Conservation (phyloP, 2,888 invertebrate genomes). For the Epinotia demarniana region DNA sequence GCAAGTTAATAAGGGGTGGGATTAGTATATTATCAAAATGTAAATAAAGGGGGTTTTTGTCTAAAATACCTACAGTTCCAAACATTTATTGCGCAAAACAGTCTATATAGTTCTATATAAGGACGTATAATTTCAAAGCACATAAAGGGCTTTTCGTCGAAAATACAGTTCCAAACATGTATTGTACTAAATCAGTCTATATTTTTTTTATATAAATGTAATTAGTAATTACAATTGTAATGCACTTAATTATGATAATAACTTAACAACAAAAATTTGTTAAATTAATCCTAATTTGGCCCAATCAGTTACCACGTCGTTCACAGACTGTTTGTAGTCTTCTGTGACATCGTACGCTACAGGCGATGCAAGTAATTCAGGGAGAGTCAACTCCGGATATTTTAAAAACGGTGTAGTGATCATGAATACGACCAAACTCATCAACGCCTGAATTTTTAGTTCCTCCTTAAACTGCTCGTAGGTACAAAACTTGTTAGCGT, state of each 20-base stretch:
- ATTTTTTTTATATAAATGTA: background rate
- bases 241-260: background rate
- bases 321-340: conserved; percentile 15
- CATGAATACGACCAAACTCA: conserved; percentile 10
- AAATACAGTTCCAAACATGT: background rate
- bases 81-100: background rate
- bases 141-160: background rate
- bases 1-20: too few relatives aligned
- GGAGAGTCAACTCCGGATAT: conserved; percentile 7
- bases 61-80: too few relatives aligned
- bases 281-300: conserved; percentile 36
- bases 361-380: conserved; percentile 10
- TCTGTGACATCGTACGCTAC: conserved; percentile 9
- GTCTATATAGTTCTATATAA: background rate
- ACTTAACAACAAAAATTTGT: background rate
- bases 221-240: background rate
- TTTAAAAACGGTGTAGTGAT: conserved; percentile 13
- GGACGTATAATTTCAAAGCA: background rate
- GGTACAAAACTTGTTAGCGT: conserved; percentile 32
- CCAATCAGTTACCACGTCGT: conserved; percentile 31
- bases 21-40: too few relatives aligned
- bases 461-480: conserved; percentile 37
- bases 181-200: background rate
- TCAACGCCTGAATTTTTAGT: conserved; percentile 16
- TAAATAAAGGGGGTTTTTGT: too few relatives aligned